Evolutionary conservation across 2,888 invertebrate genomes (phyloP).

Genomic region (Pterobdella sp.): DNA sequence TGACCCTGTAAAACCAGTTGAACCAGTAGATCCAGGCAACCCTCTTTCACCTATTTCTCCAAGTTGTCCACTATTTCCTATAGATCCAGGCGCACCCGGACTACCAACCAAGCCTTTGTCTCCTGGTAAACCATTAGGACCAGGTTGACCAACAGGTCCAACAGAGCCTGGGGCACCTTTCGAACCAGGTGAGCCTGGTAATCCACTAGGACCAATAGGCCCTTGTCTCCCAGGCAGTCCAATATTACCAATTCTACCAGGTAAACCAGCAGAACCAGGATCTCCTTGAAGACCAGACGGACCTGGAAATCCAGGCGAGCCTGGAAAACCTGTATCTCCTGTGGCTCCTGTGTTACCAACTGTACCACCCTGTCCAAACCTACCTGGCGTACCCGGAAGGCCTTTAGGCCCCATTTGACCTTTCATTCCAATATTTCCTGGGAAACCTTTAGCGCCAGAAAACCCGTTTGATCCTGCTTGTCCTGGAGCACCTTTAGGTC

Average conservation of each 20-base stretch:
- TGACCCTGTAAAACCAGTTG: constrained; percentile 6
- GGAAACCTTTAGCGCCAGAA: constrained; percentile 12
- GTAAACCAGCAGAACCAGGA: constrained; percentile 53
- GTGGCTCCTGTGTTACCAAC: constrained; percentile 7
- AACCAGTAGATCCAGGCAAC: background rate
- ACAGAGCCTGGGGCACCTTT: background rate
- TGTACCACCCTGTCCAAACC: background rate
- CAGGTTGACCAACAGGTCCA: constrained; percentile 31
- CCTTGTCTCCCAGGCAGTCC: background rate
- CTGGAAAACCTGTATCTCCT: constrained; percentile 12
- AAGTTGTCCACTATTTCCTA: constrained; percentile 13
- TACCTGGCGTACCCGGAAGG: background rate
- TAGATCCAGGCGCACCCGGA: constrained; percentile 10
- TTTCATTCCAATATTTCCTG: background rate
- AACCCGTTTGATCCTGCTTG: constrained; percentile 25
- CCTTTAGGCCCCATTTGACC: constrained; percentile 1
- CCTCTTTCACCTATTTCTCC: constrained; percentile 20
- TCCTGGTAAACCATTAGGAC: no score
- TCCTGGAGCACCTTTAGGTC: constrained; percentile 27
- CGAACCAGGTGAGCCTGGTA: constrained; percentile 29
- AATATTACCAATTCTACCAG: constrained; percentile 3
- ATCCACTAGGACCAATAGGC: constrained; percentile 35
- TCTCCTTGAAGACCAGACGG: constrained; percentile 19
- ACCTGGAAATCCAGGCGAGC: constrained; percentile 12
- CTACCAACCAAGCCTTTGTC: constrained; percentile 21